Evolutionary conservation across 2,113 vertebrate genomes (phyloP), one percentile per base, ranked within the genome.

Genomic region (Lates calcarifer): DNA sequence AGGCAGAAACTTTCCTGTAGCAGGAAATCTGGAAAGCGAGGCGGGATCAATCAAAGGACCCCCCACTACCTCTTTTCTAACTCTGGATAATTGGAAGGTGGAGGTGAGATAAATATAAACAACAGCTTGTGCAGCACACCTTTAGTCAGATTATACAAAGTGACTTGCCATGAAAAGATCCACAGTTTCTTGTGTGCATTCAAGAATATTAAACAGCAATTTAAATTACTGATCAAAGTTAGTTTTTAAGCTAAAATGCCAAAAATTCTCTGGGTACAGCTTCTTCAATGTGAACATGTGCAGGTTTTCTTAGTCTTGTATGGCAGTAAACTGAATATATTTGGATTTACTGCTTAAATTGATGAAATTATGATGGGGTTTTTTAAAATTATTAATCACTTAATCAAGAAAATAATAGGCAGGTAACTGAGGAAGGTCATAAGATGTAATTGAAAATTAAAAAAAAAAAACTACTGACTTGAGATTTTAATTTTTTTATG

Each of bases 61-160:
- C 37, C 43, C 66, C 43, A 66, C 85, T 58, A 45, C 3, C 61
- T 72, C 20, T 8, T 26, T 35, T 73, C 68, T 57, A 67, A 72
- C 39, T 68, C 35, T 1, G 47, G 51, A 82, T 90, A 90, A 86
- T 89, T 85, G 81, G 66, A 73, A 73, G 71, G 76, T 56, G 45
- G 68, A 51, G 62, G 56, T 41, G 85, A 85, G 73, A 84, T 73
- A 80, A 74, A 86, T 68, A 73, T 70, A 84, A 88, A 88, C 35
- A 81, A 67, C 69, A 65, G 56, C 45, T 65, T 74, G 67, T 29
- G 47, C 53, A 31, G 45, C 39, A 29, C 69, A 73, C 33, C 17
- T 39, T 12, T 4, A 43, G 37, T 63, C 51, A 71, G 58, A 69
- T 41, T 69, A 72, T 14, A 85, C 55, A 73, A 80, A 71, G 53